Base-by-base conservation (phyloP, 64 coral and sea anemone species). In the Dendronephthya gigantea region DNA sequence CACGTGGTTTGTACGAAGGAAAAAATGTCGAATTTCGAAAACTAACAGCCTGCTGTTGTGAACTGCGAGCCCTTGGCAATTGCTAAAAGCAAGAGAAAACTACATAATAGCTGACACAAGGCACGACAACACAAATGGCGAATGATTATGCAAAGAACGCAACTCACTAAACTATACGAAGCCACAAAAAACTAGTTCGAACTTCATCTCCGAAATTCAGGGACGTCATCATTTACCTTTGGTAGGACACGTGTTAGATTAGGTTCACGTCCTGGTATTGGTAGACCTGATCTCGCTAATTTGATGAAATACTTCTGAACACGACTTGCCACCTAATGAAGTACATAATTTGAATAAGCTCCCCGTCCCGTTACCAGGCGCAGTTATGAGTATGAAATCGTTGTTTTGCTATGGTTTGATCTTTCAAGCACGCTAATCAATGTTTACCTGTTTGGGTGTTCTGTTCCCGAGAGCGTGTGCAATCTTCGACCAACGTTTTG, bases 301-400 rank as follows among this genome's bases (percentile, higher is more conserved):
- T 98, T 98, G 87, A 98, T 98, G 56, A 98, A 98, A 85, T 98
- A 98, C 82, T 98, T 98, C 85, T 98, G 95, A 34, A 93, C 90
- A 40, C 94, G 83, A 43, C 94, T 98, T 23, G 30, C 72, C 0
- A 34, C 72, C 72, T 39, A 74, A n/a, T n/a, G 41, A 45, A 45
- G 41, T 45, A 6, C 4, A 45, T 6, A 4, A 45, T 6, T 45
- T 45, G 41, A 45, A 45, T 45, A 45, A n/a, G n/a, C n/a, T n/a
- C n/a, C n/a, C n/a, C n/a, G n/a, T n/a, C n/a, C n/a, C n/a, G n/a
- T n/a, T n/a, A n/a, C n/a, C n/a, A n/a, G n/a, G n/a, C n/a, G n/a
- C n/a, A n/a, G n/a, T n/a, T n/a, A n/a, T n/a, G n/a, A n/a, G n/a
- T n/a, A n/a, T 66, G 3, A 66, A 22, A 66, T n/a, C 5, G 22